phyloP scores from a whole-genome alignment of 1,140 invertebrate species.

The Leptinotarsa undecemlineata region DNA sequence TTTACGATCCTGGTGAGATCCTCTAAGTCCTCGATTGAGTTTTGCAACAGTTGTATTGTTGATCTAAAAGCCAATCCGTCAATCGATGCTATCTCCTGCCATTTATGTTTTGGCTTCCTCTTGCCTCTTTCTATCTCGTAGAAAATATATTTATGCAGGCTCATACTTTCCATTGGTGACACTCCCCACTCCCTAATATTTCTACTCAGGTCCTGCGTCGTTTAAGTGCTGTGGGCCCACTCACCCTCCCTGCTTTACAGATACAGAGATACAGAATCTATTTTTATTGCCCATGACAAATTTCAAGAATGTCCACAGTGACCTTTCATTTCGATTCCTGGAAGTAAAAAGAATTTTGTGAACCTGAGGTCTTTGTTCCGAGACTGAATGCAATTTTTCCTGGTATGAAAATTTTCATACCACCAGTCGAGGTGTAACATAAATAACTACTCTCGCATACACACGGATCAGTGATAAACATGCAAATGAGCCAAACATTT shows the following conservation, averaged over 20 bases:
- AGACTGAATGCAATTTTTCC: too few species aligned
- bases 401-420: too few species aligned
- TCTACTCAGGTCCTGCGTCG: background rate
- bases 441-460: background rate
- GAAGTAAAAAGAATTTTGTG: too few species aligned
- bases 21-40: background rate
- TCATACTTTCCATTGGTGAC: background rate
- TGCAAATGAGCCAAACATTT: background rate
- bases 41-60: background rate
- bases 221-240: too few species aligned
- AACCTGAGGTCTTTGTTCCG: too few species aligned
- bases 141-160: conserved; percentile 13
- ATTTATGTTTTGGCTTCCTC: background rate
- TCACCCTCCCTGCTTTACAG: too few species aligned
- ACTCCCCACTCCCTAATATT: background rate
- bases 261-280: too few species aligned
- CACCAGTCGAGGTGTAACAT: too few species aligned
- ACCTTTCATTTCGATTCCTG: too few species aligned
- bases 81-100: background rate
- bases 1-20: background rate
- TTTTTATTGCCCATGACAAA: too few species aligned
- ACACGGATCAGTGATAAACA: background rate
- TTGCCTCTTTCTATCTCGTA: background rate
- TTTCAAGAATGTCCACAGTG: too few species aligned
- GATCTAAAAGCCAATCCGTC: background rate